phyloP scores from a whole-genome alignment of 1,140 invertebrate genomes.

The Aphaenogaster floridana region DNA sequence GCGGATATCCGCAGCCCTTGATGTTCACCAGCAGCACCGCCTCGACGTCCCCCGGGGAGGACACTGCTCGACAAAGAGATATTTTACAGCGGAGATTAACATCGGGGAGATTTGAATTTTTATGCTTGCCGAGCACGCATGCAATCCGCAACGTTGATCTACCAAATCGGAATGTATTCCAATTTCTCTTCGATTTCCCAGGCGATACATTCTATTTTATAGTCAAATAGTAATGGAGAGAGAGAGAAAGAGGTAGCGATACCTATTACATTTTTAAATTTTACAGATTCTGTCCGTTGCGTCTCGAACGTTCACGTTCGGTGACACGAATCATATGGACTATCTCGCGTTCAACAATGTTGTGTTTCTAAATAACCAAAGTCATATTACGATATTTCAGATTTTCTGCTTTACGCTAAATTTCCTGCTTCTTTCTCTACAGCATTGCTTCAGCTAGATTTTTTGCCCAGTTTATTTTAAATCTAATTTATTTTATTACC shows the following conservation, averaged over 20 bases:
- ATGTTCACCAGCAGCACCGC: slow-evolving; percentile 92
- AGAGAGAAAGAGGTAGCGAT: not conserved
- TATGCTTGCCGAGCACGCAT: slow-evolving; percentile 2
- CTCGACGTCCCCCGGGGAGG: slow-evolving; percentile 85
- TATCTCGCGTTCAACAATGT: not conserved
- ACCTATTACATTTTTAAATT: not conserved
- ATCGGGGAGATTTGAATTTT: slow-evolving; percentile 28
- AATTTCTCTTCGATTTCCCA: slow-evolving; percentile 48
- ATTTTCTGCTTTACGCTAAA: not conserved
- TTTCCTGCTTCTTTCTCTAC: not conserved
- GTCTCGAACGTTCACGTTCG: not conserved
- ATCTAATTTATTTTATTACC: not conserved
- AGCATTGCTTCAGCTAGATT: not conserved
- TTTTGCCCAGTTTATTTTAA: not conserved
- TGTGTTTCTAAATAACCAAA: not conserved
- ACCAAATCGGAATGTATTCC: slow-evolving; percentile 30
- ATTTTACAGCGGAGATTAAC: slow-evolving; percentile 36
- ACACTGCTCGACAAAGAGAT: slow-evolving; percentile 64
- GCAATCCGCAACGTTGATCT: slow-evolving; percentile 47
- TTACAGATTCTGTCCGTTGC: not conserved
- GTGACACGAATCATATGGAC: not conserved
- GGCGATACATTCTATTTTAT: slow-evolving; percentile 27
- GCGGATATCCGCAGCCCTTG: slow-evolving; percentile 96
- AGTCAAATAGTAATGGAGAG: not conserved
- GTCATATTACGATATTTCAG: not conserved